Evolutionary conservation across 2,797 vertebrate species (phyloP), one percentile per base, ranked within the genome.

Genomic region (Karalla daura): DNA sequence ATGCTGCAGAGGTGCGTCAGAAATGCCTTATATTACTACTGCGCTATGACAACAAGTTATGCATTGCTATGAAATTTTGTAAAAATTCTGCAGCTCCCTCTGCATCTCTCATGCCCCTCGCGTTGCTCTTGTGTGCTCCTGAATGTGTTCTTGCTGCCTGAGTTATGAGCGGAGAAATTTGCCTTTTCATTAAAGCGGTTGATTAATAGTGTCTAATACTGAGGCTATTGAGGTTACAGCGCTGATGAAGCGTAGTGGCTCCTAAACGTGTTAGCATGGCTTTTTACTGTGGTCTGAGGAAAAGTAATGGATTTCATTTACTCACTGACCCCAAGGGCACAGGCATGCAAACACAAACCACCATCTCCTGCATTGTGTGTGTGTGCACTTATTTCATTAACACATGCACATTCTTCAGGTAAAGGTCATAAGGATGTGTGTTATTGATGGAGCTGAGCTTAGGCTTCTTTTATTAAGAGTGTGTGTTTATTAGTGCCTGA

Each of bases 221-320:
- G n/a, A 74, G 53, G 46, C 70, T 67, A 74, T 71, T 81, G 75
- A 72, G 81, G 70, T 35, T 40, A 62, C 63, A 2, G 50, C 13
- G 23, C 46, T 58, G 76, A 23, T 40, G 46, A 75, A 83, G 75
- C 76, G 52, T 70, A 32, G 64, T 39, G 33, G 43, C 66, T 80
- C 63, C 81, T 80, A 87, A 87, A 89, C 45, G 63, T 66, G 80
- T 88, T 87, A 77, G 56, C 65, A 58, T 61, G 69, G 76, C 79
- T 80, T 86, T n/a, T 85, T 78, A 84, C 62, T 56, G 55, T 71
- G 50, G 74, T 81, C 78, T 76, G 40, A 65, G 53, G 53, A 70
- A 72, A 82, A 88, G 68, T 84, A 88, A 91, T 84, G 59, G 53
- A 71, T 81, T 88, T 90, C 72, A 90, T 90, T 89, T 84, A 83